Evolutionary conservation across 2,888 invertebrate genomes (phyloP).

Genomic region (Tanypteryx hageni): DNA sequence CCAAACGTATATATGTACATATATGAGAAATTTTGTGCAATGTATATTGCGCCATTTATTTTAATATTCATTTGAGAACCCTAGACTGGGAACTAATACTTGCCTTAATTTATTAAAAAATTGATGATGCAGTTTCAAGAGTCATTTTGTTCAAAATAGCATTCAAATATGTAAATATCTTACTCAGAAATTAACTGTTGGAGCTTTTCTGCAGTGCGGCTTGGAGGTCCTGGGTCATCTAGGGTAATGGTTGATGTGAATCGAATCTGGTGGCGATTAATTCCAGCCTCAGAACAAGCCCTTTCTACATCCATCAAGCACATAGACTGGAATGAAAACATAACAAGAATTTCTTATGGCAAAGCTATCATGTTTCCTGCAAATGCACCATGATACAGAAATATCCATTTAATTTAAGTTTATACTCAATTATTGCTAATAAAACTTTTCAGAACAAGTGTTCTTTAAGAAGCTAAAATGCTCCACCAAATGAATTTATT

Average conservation of each 20-base stretch:
- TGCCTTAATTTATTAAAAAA: no score
- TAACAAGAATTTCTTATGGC: not conserved
- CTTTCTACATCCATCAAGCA: constrained; percentile 93
- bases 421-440: not conserved
- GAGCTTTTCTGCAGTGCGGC: constrained; percentile 88
- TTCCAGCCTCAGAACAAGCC: constrained; percentile 90
- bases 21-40: no score
- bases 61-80: no score
- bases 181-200: constrained; percentile 84
- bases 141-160: no score
- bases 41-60: no score
- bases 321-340: constrained; percentile 77
- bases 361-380: not conserved
- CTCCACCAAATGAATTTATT: not conserved
- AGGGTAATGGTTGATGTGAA: constrained; percentile 91
- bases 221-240: constrained; percentile 86
- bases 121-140: no score
- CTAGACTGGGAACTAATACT: no score
- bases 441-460: not conserved
- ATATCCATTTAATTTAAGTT: not conserved
- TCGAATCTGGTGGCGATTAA: constrained; percentile 84
- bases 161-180: constrained; percentile 20
- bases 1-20: no score
- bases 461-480: no score
- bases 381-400: not conserved